Conservation (phyloP, 1,140 invertebrate species). For the Drosophila sp. region DNA sequence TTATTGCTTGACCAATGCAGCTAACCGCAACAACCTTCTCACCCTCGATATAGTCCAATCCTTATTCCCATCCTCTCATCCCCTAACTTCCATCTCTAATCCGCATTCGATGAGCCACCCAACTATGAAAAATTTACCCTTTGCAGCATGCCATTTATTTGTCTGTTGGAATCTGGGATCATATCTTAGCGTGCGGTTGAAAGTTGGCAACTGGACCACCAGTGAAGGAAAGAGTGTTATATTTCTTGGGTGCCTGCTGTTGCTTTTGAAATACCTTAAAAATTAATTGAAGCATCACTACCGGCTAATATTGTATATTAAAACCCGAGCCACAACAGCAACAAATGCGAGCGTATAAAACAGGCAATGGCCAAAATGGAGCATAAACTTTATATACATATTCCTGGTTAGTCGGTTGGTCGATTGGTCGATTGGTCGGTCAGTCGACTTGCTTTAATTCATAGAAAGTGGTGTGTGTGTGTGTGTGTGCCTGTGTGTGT, state of each 20-base stretch:
- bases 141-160: conserved; percentile 76
- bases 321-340: conserved; percentile 46
- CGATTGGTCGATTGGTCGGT: background rate
- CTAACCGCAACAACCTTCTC: conserved; percentile 29
- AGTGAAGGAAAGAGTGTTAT: background rate
- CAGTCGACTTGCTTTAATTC: background rate
- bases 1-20: conserved; percentile 29
- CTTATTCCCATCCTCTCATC: background rate
- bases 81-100: conserved; percentile 1
- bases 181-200: conserved; percentile 76
- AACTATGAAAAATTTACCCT: conserved; percentile 74
- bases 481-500: no score
- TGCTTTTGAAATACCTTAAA: conserved; percentile 63
- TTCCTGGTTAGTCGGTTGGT: background rate
- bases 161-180: conserved; percentile 67
- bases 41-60: background rate
- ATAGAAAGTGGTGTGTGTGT: background rate
- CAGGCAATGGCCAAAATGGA: conserved; percentile 45
- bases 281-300: conserved; percentile 81
- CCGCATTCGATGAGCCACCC: conserved; percentile 40
- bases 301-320: conserved; percentile 76
- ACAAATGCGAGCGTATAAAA: conserved; percentile 52
- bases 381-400: conserved; percentile 42
- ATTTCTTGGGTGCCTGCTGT: conserved; percentile 2
- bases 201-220: conserved; percentile 1